Conservation (phyloP, 2,113 vertebrate genomes). For the Platysteira castanea region DNA sequence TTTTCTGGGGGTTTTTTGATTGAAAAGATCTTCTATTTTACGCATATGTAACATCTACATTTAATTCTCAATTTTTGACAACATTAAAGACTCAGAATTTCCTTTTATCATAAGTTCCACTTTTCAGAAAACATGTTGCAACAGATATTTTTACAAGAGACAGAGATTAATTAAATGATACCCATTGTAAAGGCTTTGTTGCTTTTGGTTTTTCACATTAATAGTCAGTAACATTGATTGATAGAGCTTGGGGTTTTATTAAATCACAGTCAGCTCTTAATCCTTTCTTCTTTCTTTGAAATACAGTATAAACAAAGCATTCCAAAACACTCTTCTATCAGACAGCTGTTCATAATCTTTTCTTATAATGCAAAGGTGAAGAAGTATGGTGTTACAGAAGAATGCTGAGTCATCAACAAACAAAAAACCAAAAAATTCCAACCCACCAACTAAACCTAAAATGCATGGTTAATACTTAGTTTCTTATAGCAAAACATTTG, state of each 20-base stretch:
- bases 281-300: conserved; percentile 24
- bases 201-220: not conserved
- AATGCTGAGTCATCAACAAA: not conserved
- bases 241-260: not conserved
- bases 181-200: not conserved
- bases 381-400: not conserved
- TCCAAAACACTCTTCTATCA: not conserved
- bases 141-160: not conserved
- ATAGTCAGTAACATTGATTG: not conserved
- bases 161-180: not conserved
- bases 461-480: not conserved
- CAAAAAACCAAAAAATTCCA: not conserved
- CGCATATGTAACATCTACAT: not conserved
- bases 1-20: not conserved
- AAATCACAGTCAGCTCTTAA: not conserved
- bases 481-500: not conserved
- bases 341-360: not conserved
- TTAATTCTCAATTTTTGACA: not conserved
- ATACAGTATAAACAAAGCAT: conserved; percentile 2
- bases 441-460: not conserved
- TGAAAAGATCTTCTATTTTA: not conserved
- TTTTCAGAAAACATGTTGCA: not conserved
- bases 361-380: not conserved
- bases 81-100: not conserved
- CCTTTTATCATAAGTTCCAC: not conserved